These are phyloP conservation scores for Oligia latruncula DNA, from an alignment of 2,888 invertebrate species.

Conservation along the genomic window DNA sequence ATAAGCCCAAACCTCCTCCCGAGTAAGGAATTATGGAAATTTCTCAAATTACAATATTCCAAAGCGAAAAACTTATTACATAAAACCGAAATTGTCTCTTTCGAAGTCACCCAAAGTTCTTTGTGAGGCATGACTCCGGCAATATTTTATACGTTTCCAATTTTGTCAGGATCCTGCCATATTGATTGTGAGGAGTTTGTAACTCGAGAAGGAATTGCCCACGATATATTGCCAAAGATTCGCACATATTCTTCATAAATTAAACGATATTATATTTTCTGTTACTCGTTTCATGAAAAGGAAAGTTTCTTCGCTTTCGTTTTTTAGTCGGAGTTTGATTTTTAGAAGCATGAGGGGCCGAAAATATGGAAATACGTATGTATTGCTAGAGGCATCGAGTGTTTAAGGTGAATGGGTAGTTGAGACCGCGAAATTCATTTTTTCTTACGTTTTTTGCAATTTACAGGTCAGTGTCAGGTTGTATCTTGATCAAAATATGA, in stretches of 20 bases:
- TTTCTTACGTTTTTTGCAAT: too few species aligned
- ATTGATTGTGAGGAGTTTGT: constrained; percentile 56
- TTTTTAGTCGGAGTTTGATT: constrained; percentile 19
- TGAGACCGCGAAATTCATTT: too few species aligned
- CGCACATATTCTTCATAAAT: constrained; percentile 44
- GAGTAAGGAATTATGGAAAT: constrained; percentile 59
- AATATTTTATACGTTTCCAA: constrained; percentile 65
- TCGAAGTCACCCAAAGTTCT: constrained; percentile 61
- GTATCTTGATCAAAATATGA: too few species aligned
- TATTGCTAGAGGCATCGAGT: constrained; percentile 15
- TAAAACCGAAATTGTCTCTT: constrained; percentile 64
- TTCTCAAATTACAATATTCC: constrained; percentile 64
- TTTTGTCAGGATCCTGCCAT: constrained; percentile 54
- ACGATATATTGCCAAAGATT: constrained; percentile 39
- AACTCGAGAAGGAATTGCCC: constrained; percentile 39
- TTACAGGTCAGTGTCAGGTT: too few species aligned
- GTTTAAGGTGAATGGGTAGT: too few species aligned
- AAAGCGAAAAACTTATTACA: constrained; percentile 61
- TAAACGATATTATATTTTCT: constrained; percentile 46
- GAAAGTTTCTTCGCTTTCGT: constrained; percentile 29
- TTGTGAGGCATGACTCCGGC: constrained; percentile 61
- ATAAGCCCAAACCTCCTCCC: constrained; percentile 20
- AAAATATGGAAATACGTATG: constrained; percentile 2
- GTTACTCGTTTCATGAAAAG: constrained; percentile 25
- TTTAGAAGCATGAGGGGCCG: not conserved